Evolutionary conservation across 2,888 invertebrate species (phyloP).

Genomic region (Metopia argyrocephala): DNA sequence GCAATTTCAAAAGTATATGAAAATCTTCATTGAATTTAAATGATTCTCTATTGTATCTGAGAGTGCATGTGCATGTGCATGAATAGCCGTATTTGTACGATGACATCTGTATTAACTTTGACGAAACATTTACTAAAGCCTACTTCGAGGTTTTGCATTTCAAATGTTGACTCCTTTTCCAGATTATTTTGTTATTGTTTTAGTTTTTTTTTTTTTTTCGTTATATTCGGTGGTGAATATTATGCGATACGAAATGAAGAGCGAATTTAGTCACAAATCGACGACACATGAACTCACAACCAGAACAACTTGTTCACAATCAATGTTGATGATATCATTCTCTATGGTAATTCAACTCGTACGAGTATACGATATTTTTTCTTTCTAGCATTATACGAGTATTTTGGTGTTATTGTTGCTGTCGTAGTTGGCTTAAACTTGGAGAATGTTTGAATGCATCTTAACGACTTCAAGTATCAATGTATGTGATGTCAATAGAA

Average conservation of each 20-base stretch:
- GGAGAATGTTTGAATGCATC: slow-evolving; percentile 39
- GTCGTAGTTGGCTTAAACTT: not conserved
- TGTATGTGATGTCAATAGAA: slow-evolving; percentile 47
- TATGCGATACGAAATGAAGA: slow-evolving; percentile 40
- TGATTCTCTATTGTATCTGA: not conserved
- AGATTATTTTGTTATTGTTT: slow-evolving; percentile 20
- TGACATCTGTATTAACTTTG: slow-evolving; percentile 56
- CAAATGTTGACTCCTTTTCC: slow-evolving; percentile 47
- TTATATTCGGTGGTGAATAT: slow-evolving; percentile 24
- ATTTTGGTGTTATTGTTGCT: not conserved
- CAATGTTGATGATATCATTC: slow-evolving; percentile 5
- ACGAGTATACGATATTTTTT: not conserved
- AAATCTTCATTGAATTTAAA: not conserved
- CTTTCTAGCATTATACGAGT: not conserved
- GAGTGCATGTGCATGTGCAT: slow-evolving; percentile 1
- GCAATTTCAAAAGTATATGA: not conserved
- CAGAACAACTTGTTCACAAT: slow-evolving; percentile 25
- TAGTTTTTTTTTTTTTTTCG: too few species aligned
- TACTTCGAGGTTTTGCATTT: slow-evolving; percentile 60
- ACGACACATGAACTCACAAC: slow-evolving; percentile 22
- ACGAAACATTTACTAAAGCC: slow-evolving; percentile 61
- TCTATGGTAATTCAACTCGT: not conserved
- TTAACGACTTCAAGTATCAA: slow-evolving; percentile 57
- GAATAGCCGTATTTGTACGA: slow-evolving; percentile 2
- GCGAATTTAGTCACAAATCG: slow-evolving; percentile 41